These are phyloP conservation scores for Polyploca ridens DNA, from an alignment of 2,888 invertebrate genomes.

Conservation along the genomic window DNA sequence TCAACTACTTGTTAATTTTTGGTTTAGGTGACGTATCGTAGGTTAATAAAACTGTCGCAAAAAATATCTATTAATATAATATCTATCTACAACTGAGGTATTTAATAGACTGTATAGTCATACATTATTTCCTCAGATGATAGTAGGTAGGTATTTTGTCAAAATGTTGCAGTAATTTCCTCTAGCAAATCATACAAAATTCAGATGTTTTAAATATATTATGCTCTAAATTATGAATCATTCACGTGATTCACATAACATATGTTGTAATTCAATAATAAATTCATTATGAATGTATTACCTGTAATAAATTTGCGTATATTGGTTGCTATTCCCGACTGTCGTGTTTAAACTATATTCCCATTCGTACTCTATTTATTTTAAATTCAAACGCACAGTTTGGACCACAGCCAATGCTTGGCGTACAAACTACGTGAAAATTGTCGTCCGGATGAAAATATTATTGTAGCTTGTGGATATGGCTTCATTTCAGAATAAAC, in stretches of 20 bases:
- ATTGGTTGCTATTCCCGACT: slow-evolving; percentile 11
- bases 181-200: background rate
- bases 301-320: slow-evolving; percentile 8
- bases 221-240: background rate
- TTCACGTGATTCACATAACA: background rate
- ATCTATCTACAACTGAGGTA: too few species aligned
- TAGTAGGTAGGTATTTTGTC: too few species aligned
- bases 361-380: slow-evolving; percentile 14
- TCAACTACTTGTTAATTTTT: too few species aligned
- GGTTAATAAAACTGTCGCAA: too few species aligned
- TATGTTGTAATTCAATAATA: background rate
- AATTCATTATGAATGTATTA: background rate
- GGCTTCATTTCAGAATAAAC: background rate
- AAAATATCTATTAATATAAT: too few species aligned
- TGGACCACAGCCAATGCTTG: slow-evolving; percentile 33
- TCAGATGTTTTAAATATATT: background rate
- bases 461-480: background rate
- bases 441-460: slow-evolving; percentile 21
- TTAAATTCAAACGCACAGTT: slow-evolving; percentile 29
- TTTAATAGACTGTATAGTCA: too few species aligned
- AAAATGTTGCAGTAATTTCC: too few species aligned
- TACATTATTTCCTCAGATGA: too few species aligned
- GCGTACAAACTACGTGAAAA: slow-evolving; percentile 28
- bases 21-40: too few species aligned
- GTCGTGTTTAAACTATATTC: slow-evolving; percentile 6